Conservation (phyloP, 2,113 vertebrate species). For the Leptobrachium ailaonicum region DNA sequence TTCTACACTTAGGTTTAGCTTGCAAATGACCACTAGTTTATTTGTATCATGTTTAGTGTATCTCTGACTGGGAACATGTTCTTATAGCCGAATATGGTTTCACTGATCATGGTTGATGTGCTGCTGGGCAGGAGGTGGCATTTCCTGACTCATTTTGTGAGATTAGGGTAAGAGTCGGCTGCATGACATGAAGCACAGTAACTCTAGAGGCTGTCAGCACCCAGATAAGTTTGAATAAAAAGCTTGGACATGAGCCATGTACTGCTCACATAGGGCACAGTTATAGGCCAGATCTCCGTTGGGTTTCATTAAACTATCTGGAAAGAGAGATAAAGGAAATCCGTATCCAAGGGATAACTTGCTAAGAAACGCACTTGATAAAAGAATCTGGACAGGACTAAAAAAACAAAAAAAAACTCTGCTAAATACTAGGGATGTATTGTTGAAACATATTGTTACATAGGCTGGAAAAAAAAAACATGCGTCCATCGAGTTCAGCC, state of each 20-base stretch:
- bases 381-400: neutral
- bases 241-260: conserved; percentile 9
- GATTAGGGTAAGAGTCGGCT: neutral
- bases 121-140: neutral
- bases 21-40: no score
- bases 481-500: no score
- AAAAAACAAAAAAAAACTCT: neutral
- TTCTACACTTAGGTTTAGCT: no score
- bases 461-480: no score
- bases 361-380: neutral
- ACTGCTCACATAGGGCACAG: neutral
- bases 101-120: neutral
- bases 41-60: neutral
- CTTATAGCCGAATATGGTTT: neutral
- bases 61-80: neutral
- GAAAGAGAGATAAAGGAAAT: neutral
- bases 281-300: neutral
- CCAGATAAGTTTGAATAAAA: conserved; percentile 16
- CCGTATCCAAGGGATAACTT: neutral
- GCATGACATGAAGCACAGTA: neutral
- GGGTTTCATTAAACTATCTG: neutral
- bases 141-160: neutral
- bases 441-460: neutral
- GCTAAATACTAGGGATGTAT: neutral
- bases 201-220: conserved; percentile 25